phyloP scores from a whole-genome alignment of 2,888 invertebrate species.

The Agrochola lota region DNA sequence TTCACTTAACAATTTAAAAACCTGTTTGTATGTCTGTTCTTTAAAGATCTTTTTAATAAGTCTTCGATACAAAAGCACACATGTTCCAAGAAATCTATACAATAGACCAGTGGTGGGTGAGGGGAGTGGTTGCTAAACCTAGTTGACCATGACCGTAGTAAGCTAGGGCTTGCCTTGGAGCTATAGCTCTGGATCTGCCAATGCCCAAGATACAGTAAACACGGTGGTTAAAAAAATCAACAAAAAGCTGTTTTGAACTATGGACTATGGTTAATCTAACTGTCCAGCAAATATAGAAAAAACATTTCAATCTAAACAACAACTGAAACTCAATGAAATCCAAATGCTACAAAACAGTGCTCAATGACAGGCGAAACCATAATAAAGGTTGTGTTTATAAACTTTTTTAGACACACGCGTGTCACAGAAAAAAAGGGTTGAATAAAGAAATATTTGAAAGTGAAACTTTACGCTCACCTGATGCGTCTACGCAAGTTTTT shows the following conservation, averaged over 20 bases:
- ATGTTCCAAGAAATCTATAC: not conserved
- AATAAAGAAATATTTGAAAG: constrained; percentile 78
- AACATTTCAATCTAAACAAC: not conserved
- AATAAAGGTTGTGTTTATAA: constrained; percentile 62
- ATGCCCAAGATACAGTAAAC: not conserved
- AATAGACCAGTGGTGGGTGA: not conserved
- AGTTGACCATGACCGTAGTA: not conserved
- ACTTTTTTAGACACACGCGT: constrained; percentile 71
- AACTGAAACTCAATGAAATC: not conserved
- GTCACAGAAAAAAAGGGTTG: constrained; percentile 76
- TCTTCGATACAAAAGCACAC: not conserved
- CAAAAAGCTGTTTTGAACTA: not conserved
- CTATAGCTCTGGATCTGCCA: not conserved
- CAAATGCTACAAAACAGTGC: constrained; percentile 5
- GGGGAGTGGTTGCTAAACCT: too few relatives aligned
- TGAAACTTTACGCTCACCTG: constrained; percentile 80
- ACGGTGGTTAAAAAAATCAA: not conserved
- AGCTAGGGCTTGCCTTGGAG: not conserved
- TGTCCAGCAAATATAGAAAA: not conserved
- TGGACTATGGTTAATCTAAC: not conserved
- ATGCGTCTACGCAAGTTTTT: constrained; percentile 64
- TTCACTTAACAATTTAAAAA: constrained; percentile 46
- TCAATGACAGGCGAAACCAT: constrained; percentile 21
- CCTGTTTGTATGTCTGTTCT: constrained; percentile 26
- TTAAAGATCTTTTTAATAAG: not conserved